These are phyloP conservation scores for Cotesia vestalis DNA, from an alignment of 1,140 invertebrate genomes.

Conservation along the genomic window DNA sequence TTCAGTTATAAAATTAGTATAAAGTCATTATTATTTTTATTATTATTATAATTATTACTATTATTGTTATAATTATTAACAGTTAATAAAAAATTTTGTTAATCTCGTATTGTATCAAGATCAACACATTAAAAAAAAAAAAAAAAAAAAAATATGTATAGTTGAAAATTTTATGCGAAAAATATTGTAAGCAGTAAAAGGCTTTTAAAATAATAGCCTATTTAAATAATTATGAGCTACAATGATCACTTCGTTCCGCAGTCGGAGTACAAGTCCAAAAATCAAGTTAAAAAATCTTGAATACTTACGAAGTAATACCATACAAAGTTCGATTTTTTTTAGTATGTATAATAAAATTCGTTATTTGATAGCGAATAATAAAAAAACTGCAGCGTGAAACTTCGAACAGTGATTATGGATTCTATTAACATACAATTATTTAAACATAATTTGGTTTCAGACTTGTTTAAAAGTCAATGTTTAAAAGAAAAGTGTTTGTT, in stretches of 20 bases:
- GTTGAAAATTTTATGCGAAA: neutral
- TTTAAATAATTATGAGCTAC: neutral
- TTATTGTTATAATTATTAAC: too few relatives aligned
- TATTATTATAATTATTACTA: too few relatives aligned
- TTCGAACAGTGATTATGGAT: neutral
- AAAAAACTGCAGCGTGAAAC: neutral
- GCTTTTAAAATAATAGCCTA: neutral
- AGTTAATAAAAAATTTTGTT: too few relatives aligned
- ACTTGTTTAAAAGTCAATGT: neutral
- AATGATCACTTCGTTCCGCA: neutral
- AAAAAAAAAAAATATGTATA: neutral
- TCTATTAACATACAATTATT: neutral
- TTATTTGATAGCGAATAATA: neutral
- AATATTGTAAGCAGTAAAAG: slow-evolving; percentile 5
- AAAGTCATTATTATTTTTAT: too few relatives aligned
- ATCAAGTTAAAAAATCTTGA: neutral
- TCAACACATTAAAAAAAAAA: too few relatives aligned
- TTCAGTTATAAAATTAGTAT: too few relatives aligned
- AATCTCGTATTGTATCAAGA: too few relatives aligned
- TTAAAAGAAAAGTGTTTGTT: neutral
- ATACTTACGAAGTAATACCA: neutral
- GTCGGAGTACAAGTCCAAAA: neutral
- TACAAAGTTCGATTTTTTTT: neutral
- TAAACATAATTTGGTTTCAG: neutral
- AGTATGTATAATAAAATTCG: slow-evolving; percentile 1